Base-by-base conservation (phyloP, 2,113 vertebrate genomes). In the Saccopteryx leptura region DNA sequence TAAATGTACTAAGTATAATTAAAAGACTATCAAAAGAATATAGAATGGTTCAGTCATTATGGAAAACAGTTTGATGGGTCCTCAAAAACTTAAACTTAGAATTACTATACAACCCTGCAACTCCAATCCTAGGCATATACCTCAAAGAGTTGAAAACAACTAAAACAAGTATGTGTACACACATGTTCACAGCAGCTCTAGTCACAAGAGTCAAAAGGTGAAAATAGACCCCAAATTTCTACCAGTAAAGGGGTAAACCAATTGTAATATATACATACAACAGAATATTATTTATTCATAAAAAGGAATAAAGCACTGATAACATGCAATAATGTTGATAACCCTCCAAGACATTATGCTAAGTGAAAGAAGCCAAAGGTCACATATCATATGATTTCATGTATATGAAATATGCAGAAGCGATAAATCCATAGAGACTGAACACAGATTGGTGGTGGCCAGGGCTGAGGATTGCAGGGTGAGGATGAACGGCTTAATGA, bases 11-110 rank as follows among this genome's bases (percentile, higher is more conserved):
- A 85, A 95, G 56, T 61, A 72, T 61, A 79, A 87, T 52, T 81
- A 76, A 86, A 92, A 86, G 52, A 31, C 9, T 63, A 24, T 54
- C 79, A 63, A 19, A 9, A 89, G 33, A 80, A 80, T 76, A 48
- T 48, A 68, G 80, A 89, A 86, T 85, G 39, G 39, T 39, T 39
- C 39, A 39, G 39, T 39, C 39, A 39, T 39, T 92, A 0, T 68
- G 65, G 63, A 68, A 92, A 80, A 76, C 23, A 78, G 54, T 80
- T 71, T 39, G 19, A 79, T 4, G 9, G 5, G 15, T 76, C 24
- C 28, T 75, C 60, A 86, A 75, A 95, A 75, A 86, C 5, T 90
- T 93, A 96, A 93, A 80, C 4, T 61, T 1, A 80, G 66, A 90
- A 78, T 87, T 76, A 71, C 24, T 28, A 65, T 24, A 33, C n/a